Conservation (phyloP, 1,140 invertebrate species). For the Meteorus sp. region DNA sequence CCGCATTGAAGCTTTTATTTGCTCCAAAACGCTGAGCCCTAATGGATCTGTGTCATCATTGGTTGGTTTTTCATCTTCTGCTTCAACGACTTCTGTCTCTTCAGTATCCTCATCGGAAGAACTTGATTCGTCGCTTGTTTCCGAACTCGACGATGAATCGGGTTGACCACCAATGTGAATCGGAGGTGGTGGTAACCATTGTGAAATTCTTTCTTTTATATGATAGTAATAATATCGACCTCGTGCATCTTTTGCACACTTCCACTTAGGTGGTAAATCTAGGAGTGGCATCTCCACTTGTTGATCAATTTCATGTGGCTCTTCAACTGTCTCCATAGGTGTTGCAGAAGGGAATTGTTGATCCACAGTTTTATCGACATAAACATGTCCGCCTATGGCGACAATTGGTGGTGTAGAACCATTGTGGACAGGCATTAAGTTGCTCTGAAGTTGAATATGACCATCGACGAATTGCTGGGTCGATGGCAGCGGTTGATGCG, state of each 20-base stretch:
- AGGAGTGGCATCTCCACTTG: constrained; percentile 58
- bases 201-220: constrained; percentile 76
- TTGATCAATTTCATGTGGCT: constrained; percentile 20
- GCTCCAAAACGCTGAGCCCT: background rate
- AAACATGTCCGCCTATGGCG: constrained; percentile 30
- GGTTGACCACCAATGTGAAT: constrained; percentile 57
- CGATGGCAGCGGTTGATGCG: constrained; percentile 32
- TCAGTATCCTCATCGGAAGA: constrained; percentile 60
- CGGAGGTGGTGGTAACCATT: constrained; percentile 82
- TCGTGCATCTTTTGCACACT: constrained; percentile 75
- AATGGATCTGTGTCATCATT: constrained; percentile 27
- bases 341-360: constrained; percentile 24
- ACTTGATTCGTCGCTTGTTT: constrained; percentile 58
- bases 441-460: constrained; percentile 36
- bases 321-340: constrained; percentile 6
- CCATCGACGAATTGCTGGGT: constrained; percentile 33
- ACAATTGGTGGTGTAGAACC: constrained; percentile 31
- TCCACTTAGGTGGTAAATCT: constrained; percentile 85
- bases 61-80: constrained; percentile 32
- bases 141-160: constrained; percentile 54
- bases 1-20: background rate
- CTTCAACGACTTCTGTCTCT: constrained; percentile 57
- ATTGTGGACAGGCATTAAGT: constrained; percentile 39
- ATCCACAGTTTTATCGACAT: constrained; percentile 31
- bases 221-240: constrained; percentile 93